These are phyloP conservation scores for Dinocampus coccinellae DNA, from an alignment of 2,888 invertebrate genomes.

Conservation along the genomic window DNA sequence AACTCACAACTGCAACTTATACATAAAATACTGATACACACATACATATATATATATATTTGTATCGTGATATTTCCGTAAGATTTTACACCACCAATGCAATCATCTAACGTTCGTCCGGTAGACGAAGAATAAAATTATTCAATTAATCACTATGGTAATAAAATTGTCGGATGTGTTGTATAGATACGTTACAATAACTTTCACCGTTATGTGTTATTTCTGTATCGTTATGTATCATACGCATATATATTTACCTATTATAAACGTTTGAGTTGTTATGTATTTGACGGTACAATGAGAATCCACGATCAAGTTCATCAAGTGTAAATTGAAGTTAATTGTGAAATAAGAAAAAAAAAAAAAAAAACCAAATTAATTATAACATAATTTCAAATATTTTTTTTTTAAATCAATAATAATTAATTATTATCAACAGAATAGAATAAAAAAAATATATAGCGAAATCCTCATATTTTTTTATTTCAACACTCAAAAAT, in stretches of 20 bases:
- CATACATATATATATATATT: not conserved
- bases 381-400: too few species aligned
- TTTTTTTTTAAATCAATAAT: too few species aligned
- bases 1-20: not conserved
- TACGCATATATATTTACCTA: not conserved
- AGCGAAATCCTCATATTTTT: not conserved
- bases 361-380: too few species aligned
- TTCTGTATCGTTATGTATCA: not conserved
- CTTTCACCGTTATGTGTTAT: not conserved
- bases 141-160: not conserved
- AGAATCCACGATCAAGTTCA: not conserved
- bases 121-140: not conserved
- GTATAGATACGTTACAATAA: not conserved
- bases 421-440: not conserved
- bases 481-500: not conserved
- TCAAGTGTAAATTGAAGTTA: slow-evolving; percentile 2
- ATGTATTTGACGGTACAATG: not conserved
- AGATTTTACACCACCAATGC: not conserved
- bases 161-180: slow-evolving; percentile 3
- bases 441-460: too few species aligned
- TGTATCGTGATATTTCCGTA: not conserved
- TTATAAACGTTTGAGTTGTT: too few species aligned
- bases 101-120: not conserved
- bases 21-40: not conserved
- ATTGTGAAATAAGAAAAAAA: slow-evolving; percentile 42